phyloP scores from a whole-genome alignment of 64 coral and sea anemone genomes.

The Stichodactyla mertensii region DNA sequence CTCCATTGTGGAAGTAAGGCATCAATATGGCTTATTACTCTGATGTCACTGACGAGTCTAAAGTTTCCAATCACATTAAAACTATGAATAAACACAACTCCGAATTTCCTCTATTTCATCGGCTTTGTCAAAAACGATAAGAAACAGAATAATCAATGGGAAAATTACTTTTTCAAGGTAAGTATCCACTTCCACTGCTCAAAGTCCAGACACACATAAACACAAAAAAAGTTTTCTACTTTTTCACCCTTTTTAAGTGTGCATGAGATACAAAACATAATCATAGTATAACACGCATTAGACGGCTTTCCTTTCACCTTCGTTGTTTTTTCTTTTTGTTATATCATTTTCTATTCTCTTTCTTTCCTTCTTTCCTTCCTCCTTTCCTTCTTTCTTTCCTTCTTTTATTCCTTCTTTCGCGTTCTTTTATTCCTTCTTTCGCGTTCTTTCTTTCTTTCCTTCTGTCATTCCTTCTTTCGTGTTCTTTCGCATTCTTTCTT shows the following conservation, averaged over 20 bases:
- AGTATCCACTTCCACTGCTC: not conserved
- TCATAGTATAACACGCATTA: too few species aligned
- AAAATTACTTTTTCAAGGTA: not conserved
- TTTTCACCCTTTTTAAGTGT: too few species aligned
- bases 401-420: too few species aligned
- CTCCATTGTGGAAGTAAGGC: not conserved
- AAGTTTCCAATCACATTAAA: not conserved
- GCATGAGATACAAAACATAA: too few species aligned
- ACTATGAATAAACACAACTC: not conserved
- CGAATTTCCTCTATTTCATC: not conserved
- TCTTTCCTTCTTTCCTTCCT: not conserved
- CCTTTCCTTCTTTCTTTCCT: not conserved
- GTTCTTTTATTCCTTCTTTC: too few species aligned
- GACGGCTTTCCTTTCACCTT: too few species aligned
- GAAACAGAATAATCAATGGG: not conserved
- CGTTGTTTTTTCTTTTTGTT: not conserved
- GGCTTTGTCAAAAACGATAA: constrained; percentile 2
- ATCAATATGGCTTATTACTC: constrained; percentile 8
- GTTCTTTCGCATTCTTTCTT: not conserved
- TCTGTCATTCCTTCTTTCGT: not conserved
- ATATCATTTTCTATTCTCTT: not conserved
- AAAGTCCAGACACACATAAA: too few species aligned
- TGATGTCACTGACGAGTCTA: not conserved
- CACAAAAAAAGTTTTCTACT: too few species aligned
- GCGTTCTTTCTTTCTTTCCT: not conserved